Evolutionary conservation across 2,113 vertebrate species (phyloP).

Genomic region (Delphinus delphis): DNA sequence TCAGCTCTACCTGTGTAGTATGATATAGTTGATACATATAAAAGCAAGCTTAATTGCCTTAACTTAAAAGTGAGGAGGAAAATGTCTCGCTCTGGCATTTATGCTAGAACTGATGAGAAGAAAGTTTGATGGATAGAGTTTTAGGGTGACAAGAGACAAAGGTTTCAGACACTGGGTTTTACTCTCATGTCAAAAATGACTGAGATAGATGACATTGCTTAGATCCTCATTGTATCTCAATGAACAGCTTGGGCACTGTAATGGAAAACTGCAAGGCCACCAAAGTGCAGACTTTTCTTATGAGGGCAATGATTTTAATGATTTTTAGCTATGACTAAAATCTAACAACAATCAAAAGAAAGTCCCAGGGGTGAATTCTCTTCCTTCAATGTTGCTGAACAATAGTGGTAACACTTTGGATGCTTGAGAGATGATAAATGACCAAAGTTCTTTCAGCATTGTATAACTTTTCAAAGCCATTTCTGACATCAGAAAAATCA

Average conservation of each 20-base stretch:
- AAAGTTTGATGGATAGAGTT: constrained; percentile 52
- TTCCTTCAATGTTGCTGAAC: too few species aligned
- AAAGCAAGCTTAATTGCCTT: not conserved
- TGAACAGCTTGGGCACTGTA: not conserved
- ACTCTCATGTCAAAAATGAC: constrained; percentile 41
- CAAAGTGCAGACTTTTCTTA: constrained; percentile 2
- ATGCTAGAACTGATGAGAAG: not conserved
- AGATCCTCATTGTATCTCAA: constrained; percentile 6
- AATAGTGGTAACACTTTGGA: too few species aligned
- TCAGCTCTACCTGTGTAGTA: not conserved
- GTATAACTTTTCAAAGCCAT: too few species aligned
- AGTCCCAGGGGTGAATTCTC: too few species aligned
- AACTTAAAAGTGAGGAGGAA: not conserved
- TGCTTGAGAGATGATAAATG: too few species aligned
- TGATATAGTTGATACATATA: not conserved
- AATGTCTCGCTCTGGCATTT: constrained; percentile 37
- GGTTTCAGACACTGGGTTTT: constrained; percentile 1
- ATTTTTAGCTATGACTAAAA: too few species aligned
- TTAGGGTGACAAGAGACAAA: constrained; percentile 10
- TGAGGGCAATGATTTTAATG: not conserved
- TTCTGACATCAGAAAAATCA: too few species aligned
- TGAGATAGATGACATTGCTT: not conserved
- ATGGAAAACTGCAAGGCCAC: not conserved
- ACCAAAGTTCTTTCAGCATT: too few species aligned
- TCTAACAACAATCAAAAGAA: too few species aligned